These are phyloP conservation scores for Cossypha dichroa DNA, from an alignment of 2,797 vertebrate species.

Conservation along the genomic window DNA sequence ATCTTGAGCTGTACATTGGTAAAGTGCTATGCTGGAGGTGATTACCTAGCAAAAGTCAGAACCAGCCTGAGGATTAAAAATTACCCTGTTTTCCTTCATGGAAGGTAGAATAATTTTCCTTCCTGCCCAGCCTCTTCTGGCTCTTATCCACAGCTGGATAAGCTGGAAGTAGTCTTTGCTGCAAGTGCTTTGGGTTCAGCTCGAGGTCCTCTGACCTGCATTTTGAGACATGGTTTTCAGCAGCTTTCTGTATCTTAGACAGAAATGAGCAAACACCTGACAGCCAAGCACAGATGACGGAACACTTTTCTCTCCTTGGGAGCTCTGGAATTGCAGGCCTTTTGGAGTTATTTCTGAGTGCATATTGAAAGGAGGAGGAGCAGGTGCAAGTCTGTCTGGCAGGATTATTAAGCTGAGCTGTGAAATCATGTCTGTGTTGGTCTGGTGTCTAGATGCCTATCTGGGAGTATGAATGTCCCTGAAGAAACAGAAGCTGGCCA, in stretches of 20 bases:
- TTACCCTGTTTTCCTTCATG: not conserved
- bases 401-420: not conserved
- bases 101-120: not conserved
- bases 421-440: not conserved
- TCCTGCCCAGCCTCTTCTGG: not conserved
- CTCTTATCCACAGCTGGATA: not conserved
- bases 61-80: not conserved
- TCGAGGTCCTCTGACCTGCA: not conserved
- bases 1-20: not conserved
- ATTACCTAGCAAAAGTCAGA: not conserved
- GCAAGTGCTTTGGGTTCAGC: not conserved
- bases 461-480: not conserved
- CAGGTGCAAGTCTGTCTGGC: not conserved
- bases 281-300: not conserved
- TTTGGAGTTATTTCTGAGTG: not conserved
- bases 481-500: not conserved
- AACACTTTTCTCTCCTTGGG: not conserved
- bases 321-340: not conserved
- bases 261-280: not conserved
- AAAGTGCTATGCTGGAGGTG: not conserved
- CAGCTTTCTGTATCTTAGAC: not conserved
- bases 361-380: not conserved
- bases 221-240: not conserved
- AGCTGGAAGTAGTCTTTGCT: not conserved
- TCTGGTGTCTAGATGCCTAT: not conserved